Evolutionary conservation across 1,140 invertebrate genomes (phyloP).

Genomic region (Helicoverpa armigera): DNA sequence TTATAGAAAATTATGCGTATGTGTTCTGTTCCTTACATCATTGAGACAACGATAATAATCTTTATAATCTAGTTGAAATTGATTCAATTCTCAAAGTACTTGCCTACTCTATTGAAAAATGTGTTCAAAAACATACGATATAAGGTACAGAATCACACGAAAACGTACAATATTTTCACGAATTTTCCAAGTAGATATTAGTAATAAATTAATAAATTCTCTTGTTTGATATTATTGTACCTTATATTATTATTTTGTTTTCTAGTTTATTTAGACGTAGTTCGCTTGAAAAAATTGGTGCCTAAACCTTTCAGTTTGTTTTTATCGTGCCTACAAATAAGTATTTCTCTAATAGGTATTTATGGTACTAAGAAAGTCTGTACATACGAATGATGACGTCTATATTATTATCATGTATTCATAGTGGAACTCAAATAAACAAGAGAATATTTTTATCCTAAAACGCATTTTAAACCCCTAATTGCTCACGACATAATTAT

Average conservation of each 20-base stretch:
- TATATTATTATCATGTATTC: slow-evolving; percentile 25
- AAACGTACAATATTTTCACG: slow-evolving; percentile 35
- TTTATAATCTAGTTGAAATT: not conserved
- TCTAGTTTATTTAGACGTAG: slow-evolving; percentile 43
- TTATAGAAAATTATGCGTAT: slow-evolving; percentile 63
- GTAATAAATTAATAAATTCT: slow-evolving; percentile 26
- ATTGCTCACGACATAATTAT: slow-evolving; percentile 1
- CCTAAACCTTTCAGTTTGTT: slow-evolving; percentile 38
- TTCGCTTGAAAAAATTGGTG: slow-evolving; percentile 48
- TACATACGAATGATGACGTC: slow-evolving; percentile 25
- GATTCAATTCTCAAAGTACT: not conserved
- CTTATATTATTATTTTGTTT: slow-evolving; percentile 21
- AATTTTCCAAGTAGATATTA: slow-evolving; percentile 44
- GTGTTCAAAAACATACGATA: slow-evolving; percentile 16
- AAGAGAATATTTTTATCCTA: slow-evolving; percentile 23
- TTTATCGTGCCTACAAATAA: slow-evolving; percentile 29
- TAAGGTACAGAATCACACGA: slow-evolving; percentile 11
- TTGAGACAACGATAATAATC: slow-evolving; percentile 4
- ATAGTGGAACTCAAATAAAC: not conserved
- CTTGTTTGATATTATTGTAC: slow-evolving; percentile 45
- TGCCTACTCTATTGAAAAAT: not conserved
- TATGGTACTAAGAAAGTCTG: slow-evolving; percentile 27
- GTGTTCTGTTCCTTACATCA: slow-evolving; percentile 69
- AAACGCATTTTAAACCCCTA: slow-evolving; percentile 3
- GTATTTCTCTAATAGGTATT: slow-evolving; percentile 28